Percentiles rank a stretch among this genome's conserved stretches.
phyloP scores from a whole-genome alignment of 2,113 vertebrate genomes.

The Pomatorhinus ruficollis region DNA sequence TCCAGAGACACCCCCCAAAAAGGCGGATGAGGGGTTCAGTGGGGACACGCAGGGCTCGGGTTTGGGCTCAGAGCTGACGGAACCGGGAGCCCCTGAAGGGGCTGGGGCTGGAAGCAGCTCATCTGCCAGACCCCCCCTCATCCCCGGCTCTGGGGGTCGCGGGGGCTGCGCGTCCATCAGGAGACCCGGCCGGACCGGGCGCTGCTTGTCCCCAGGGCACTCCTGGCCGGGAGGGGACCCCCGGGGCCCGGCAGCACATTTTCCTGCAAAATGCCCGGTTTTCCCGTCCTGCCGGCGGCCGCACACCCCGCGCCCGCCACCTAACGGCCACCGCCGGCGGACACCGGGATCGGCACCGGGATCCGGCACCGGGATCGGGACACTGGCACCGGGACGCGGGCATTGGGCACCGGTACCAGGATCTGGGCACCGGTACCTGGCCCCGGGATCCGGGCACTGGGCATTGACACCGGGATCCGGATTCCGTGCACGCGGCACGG shows the following conservation, averaged over 20 bases:
- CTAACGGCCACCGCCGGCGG: background rate
- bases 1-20: background rate
- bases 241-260: background rate
- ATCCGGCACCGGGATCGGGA: background rate
- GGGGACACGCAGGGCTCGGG: rapidly evolving
- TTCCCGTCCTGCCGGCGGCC: background rate
- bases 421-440: background rate
- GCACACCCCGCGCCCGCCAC: constrained; percentile 23
- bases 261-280: background rate
- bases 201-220: background rate
- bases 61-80: background rate
- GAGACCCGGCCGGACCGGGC: no score
- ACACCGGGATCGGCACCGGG: background rate
- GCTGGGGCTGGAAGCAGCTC: background rate
- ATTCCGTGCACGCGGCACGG: background rate
- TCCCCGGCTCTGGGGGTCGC: no score
- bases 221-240: background rate
- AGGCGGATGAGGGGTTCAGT: background rate
- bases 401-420: background rate
- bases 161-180: background rate
- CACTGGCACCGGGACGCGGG: background rate
- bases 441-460: no score
- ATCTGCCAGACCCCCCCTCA: no score
- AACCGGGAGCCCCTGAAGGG: background rate
- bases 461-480: no score